These are phyloP conservation scores for Idaea aversata DNA, from an alignment of 2,888 invertebrate species.

Conservation along the genomic window DNA sequence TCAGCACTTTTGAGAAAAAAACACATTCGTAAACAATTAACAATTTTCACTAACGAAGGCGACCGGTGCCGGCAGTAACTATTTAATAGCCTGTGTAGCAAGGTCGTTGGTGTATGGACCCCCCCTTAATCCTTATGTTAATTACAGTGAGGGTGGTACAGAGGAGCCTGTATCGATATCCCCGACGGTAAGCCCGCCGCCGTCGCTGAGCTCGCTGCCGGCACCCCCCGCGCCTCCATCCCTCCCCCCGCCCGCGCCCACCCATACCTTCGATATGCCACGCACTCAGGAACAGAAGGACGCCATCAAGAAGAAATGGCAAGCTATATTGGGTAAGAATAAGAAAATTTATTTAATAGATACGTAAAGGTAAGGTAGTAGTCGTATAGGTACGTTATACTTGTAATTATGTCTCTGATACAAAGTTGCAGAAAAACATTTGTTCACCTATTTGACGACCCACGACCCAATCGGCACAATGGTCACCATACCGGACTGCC, in stretches of 20 bases:
- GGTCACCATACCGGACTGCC: too few species aligned
- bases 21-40: too few species aligned
- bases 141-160: slow-evolving; percentile 37
- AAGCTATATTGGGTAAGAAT: slow-evolving; percentile 86
- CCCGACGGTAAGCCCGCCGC: slow-evolving; percentile 37
- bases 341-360: too few species aligned
- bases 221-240: slow-evolving; percentile 41
- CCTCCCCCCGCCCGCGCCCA: slow-evolving; percentile 37
- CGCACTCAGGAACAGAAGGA: slow-evolving; percentile 88
- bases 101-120: too few species aligned
- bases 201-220: slow-evolving; percentile 35
- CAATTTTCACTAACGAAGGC: too few species aligned
- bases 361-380: too few species aligned
- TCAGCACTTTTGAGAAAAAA: too few species aligned
- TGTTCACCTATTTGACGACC: too few species aligned
- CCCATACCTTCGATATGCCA: slow-evolving; percentile 74
- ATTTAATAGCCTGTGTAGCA: too few species aligned
- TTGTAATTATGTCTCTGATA: slow-evolving; percentile 5
- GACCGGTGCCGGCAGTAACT: too few species aligned
- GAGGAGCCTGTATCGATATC: slow-evolving; percentile 42
- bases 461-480: too few species aligned
- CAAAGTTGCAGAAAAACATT: not conserved
- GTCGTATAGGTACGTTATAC: too few species aligned
- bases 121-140: not conserved
- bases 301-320: slow-evolving; percentile 90